Base-by-base conservation (phyloP, 2,797 vertebrate genomes). In the Erethizon dorsatum region DNA sequence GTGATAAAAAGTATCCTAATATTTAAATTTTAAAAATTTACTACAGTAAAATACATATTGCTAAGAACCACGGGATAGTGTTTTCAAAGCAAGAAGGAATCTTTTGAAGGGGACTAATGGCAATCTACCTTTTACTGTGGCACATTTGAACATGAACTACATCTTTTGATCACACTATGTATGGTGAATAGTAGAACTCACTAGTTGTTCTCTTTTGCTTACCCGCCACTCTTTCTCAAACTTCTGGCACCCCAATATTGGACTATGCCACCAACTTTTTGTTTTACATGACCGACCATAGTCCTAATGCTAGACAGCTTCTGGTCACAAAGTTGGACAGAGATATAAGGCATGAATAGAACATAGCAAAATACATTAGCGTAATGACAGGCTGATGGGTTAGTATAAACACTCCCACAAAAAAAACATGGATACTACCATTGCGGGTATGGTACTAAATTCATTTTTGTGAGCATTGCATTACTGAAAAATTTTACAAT, bases 401-500 rank as follows among this genome's bases (percentile, higher is more conserved):
- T 63, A 83, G 24, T 61, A n/a, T 54, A 63, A 82, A 50, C 5
- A 57, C 47, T 57, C 89, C 28, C 41, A 13, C 82, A 54, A 83
- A 91, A 89, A 77, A n/a, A n/a, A n/a, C 5, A 56, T 41, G 54
- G 52, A 83, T 96, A 45, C 59, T 94, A 63, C 5, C 83, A 22
- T 56, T 59, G 33, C 15, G 3, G 45, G 2, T 37, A 78, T 57
- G n/a, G 50, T 47, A 73, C 57, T 63, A 28, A 75, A 78, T 41
- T 95, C 10, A 54, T 93, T 92, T 96, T 94, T 22, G 61, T 50
- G 28, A 87, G 41, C 11, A 67, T 6, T 71, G 4, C 24, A n/a
- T 93, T 75, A 91, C 26, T 85, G 50, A 90, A 85, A 84, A 92
- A 83, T 78, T 85, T 85, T 79, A 79, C 50, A 88, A 65, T 75